These are phyloP conservation scores for Aphidius gifuensis DNA, from an alignment of 1,140 invertebrate species.

Conservation along the genomic window DNA sequence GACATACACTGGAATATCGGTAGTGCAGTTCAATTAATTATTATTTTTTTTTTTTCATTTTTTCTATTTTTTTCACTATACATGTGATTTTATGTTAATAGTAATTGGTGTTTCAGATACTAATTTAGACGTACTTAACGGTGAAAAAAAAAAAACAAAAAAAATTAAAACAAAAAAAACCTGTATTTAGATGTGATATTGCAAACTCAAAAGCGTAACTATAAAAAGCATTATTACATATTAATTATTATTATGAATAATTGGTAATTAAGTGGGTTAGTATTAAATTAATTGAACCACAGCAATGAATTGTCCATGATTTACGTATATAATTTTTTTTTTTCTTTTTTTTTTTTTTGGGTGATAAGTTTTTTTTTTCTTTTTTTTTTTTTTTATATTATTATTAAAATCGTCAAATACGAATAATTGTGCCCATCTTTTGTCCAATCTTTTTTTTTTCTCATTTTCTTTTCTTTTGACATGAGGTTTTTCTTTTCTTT, in stretches of 20 bases:
- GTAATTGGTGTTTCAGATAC: background rate
- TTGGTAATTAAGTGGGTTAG: too few relatives aligned
- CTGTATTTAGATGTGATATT: too few relatives aligned
- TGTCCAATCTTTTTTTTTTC: conserved; percentile 54
- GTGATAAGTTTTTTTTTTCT: conserved; percentile 10
- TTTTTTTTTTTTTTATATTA: conserved; percentile 35
- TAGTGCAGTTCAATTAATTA: conserved; percentile 44
- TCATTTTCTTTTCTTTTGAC: conserved; percentile 52
- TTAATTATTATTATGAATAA: too few relatives aligned
- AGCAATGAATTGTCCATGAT: background rate
- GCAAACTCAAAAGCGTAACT: too few relatives aligned
- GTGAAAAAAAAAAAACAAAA: background rate
- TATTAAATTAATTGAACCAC: conserved; percentile 22
- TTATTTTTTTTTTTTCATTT: conserved; percentile 6
- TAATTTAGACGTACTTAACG: background rate
- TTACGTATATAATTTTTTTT: conserved; percentile 12
- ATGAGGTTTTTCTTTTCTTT: conserved; percentile 36
- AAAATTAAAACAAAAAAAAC: too few relatives aligned
- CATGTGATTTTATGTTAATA: background rate
- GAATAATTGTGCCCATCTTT: conserved; percentile 52
- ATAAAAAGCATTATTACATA: too few relatives aligned
- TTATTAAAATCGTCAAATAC: conserved; percentile 48
- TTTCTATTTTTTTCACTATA: conserved; percentile 15
- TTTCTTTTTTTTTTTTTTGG: conserved; percentile 6
- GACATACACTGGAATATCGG: conserved; percentile 47